Evolutionary conservation across 2,797 vertebrate genomes (phyloP).

Genomic region (Aselliscus stoliczkanus): DNA sequence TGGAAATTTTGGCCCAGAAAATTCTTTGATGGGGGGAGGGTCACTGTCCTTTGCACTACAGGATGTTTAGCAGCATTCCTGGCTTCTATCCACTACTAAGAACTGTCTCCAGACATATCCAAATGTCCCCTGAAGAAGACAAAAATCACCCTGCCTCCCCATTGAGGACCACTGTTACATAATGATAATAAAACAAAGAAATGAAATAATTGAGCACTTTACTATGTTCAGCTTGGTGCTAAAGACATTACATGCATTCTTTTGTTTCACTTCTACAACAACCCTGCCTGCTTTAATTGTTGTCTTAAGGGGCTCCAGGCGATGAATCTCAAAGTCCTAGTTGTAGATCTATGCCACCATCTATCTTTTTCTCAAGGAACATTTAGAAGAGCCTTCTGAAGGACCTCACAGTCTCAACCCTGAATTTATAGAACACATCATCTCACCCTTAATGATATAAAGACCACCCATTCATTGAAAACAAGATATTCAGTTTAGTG

Average conservation of each 20-base stretch:
- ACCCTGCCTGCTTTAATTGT: background rate
- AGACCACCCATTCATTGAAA: background rate
- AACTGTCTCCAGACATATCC: background rate
- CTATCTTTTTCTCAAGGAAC: background rate
- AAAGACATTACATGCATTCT: constrained; percentile 10
- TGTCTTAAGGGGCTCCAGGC: constrained; percentile 4
- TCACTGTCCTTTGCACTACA: background rate
- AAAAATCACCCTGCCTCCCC: background rate
- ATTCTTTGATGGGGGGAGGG: background rate
- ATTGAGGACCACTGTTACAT: background rate
- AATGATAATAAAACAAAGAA: constrained; percentile 16
- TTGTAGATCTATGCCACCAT: background rate
- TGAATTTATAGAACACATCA: background rate
- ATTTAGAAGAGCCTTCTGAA: constrained; percentile 38
- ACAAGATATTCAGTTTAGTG: constrained; percentile 12
- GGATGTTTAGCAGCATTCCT: background rate
- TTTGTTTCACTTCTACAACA: background rate
- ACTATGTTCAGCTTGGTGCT: background rate
- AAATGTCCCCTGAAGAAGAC: background rate
- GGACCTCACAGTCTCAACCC: background rate
- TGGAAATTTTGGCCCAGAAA: background rate
- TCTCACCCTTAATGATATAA: background rate
- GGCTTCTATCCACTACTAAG: background rate
- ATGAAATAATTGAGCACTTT: constrained; percentile 10
- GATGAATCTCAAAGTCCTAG: background rate